phyloP scores from a whole-genome alignment of 2,113 vertebrate species.

The Barbus barbus region DNA sequence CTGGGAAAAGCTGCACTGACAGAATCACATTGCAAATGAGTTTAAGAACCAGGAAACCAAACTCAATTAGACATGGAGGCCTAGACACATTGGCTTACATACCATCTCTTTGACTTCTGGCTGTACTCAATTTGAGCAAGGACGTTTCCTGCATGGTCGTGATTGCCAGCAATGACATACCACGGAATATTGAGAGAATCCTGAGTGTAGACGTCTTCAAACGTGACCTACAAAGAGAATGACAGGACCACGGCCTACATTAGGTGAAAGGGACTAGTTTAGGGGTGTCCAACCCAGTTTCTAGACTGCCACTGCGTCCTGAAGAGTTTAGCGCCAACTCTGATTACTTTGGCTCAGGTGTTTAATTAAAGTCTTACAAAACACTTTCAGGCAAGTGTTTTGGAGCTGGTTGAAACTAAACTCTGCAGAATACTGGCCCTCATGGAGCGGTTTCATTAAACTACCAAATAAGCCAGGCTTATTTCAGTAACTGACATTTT shows the following conservation, averaged over 20 bases:
- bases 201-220: constrained; percentile 81
- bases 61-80: constrained; percentile 40
- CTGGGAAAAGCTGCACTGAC: background rate
- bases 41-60: background rate
- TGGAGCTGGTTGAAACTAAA: too few relatives aligned
- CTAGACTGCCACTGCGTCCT: too few relatives aligned
- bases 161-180: constrained; percentile 90
- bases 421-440: too few relatives aligned
- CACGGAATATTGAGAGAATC: constrained; percentile 83
- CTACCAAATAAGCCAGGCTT: too few relatives aligned
- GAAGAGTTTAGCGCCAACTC: too few relatives aligned
- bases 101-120: constrained; percentile 83
- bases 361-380: too few relatives aligned
- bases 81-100: background rate
- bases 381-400: too few relatives aligned
- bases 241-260: background rate
- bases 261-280: background rate
- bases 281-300: too few relatives aligned
- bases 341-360: too few relatives aligned
- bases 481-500: too few relatives aligned
- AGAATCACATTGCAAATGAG: background rate
- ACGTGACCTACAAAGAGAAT: constrained; percentile 78
- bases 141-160: constrained; percentile 88
- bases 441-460: too few relatives aligned
- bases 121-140: constrained; percentile 88